Conservation (phyloP, 2,888 invertebrate species). For the Digitonthophagus gazella region DNA sequence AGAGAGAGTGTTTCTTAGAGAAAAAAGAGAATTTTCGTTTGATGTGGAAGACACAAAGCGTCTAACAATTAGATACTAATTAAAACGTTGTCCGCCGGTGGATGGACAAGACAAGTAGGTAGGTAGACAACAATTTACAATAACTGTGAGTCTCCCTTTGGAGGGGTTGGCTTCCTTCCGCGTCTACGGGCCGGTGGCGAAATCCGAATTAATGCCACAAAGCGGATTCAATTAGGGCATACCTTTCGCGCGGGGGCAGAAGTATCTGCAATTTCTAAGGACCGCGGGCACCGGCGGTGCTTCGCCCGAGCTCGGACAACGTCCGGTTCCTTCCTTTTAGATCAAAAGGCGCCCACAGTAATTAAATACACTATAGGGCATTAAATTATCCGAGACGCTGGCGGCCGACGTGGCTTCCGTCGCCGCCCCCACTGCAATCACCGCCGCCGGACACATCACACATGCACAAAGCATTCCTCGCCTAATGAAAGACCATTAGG, state of each 20-base stretch:
- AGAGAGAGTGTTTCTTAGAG: too few species aligned
- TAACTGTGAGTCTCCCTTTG: background rate
- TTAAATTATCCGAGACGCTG: conserved; percentile 47
- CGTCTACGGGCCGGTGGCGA: conserved; percentile 1
- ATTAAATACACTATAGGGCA: conserved; percentile 52
- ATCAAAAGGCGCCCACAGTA: conserved; percentile 48
- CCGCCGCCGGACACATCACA: conserved; percentile 49
- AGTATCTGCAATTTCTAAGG: conserved; percentile 40
- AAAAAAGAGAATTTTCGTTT: conserved; percentile 4
- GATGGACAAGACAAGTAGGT: background rate
- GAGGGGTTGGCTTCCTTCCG: background rate
- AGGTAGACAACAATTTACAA: background rate
- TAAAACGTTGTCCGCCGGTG: conserved; percentile 16
- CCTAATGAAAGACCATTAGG: conserved; percentile 53
- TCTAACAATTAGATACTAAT: conserved; percentile 19
- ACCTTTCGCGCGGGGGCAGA: conserved; percentile 29
- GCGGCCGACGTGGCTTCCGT: conserved; percentile 5
- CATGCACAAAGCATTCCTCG: conserved; percentile 52
- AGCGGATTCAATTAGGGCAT: conserved; percentile 38
- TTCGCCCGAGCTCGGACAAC: conserved; percentile 43
- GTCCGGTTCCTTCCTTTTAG: conserved; percentile 43
- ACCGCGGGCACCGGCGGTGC: conserved; percentile 38
- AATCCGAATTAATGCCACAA: conserved; percentile 31
- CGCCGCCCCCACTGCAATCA: conserved; percentile 42
- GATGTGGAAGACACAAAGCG: conserved; percentile 6